Evolutionary conservation across 2,888 invertebrate genomes (phyloP).

Genomic region (Diarsia rubi): DNA sequence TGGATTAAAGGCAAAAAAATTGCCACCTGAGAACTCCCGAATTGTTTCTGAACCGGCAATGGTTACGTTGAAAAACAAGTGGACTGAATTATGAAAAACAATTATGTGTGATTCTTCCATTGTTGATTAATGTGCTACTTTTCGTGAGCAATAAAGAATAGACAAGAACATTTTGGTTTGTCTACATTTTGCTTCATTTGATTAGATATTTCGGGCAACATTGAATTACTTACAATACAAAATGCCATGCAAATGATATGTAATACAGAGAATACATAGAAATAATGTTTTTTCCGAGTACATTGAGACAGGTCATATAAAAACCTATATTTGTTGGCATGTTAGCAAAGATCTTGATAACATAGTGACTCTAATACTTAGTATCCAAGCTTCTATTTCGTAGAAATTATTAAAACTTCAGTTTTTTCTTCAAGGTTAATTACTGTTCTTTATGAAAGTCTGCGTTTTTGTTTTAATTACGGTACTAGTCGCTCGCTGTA

Average conservation of each 20-base stretch:
- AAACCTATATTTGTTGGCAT: slow-evolving; percentile 14
- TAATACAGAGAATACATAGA: not conserved
- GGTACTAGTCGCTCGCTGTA: too few relatives aligned
- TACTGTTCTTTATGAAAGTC: not conserved
- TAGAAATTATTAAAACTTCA: slow-evolving; percentile 1
- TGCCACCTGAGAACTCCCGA: slow-evolving; percentile 1
- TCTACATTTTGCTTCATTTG: not conserved
- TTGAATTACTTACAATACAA: not conserved
- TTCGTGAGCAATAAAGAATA: not conserved
- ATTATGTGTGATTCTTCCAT: slow-evolving; percentile 4
- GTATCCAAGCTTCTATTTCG: slow-evolving; percentile 9
- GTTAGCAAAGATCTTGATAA: slow-evolving; percentile 34
- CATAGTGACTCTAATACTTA: slow-evolving; percentile 4
- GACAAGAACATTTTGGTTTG: not conserved
- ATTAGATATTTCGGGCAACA: not conserved
- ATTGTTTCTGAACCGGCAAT: slow-evolving; percentile 11
- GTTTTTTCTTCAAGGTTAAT: slow-evolving; percentile 20
- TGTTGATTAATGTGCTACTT: slow-evolving; percentile 1
- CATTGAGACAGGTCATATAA: not conserved
- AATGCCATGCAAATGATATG: not conserved
- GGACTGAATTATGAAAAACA: slow-evolving; percentile 14
- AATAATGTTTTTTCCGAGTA: not conserved
- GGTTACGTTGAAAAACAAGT: not conserved
- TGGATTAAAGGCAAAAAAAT: slow-evolving; percentile 19
- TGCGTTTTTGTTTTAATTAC: not conserved